Percentiles rank a stretch among this genome's conserved stretches.
Conservation (phyloP, 2,888 invertebrate genomes). For the Copidosoma aretas region DNA sequence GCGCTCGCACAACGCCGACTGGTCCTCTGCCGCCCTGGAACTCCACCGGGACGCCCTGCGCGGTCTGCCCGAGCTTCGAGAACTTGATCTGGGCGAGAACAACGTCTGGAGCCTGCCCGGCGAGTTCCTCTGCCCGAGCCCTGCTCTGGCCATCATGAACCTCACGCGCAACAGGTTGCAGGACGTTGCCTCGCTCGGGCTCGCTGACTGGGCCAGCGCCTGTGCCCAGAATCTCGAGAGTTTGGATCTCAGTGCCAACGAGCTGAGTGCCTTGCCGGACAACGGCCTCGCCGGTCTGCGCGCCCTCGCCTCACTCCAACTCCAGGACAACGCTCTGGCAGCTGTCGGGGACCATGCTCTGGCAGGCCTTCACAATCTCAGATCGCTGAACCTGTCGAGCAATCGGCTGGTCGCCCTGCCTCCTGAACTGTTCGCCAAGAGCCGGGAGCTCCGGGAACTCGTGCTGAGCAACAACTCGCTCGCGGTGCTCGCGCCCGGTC, state of each 20-base stretch:
- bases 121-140: conserved; percentile 76
- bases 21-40: conserved; percentile 81
- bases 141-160: conserved; percentile 74
- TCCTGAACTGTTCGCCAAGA: conserved; percentile 77
- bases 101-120: conserved; percentile 79
- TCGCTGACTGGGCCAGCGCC: conserved; percentile 75
- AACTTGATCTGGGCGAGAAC: conserved; percentile 76
- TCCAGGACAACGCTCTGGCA: conserved; percentile 80
- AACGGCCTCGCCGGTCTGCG: conserved; percentile 75
- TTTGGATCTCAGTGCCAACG: conserved; percentile 78
- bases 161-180: conserved; percentile 79
- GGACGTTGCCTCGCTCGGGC: conserved; percentile 77
- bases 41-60: conserved; percentile 76
- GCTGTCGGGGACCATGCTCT: conserved; percentile 78
- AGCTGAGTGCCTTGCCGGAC: conserved; percentile 74
- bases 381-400: conserved; percentile 78
- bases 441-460: conserved; percentile 75
- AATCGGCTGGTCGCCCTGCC: conserved; percentile 80
- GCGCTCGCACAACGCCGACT: conserved; percentile 79
- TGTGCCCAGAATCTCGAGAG: conserved; percentile 75
- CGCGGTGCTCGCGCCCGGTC: conserved; percentile 76
- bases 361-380: conserved; percentile 72
- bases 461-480: conserved; percentile 80
- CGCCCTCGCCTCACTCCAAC: conserved; percentile 72
- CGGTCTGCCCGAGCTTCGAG: conserved; percentile 72